These are phyloP conservation scores for Chorisops tibialis DNA, from an alignment of 2,888 invertebrate species.

Conservation along the genomic window DNA sequence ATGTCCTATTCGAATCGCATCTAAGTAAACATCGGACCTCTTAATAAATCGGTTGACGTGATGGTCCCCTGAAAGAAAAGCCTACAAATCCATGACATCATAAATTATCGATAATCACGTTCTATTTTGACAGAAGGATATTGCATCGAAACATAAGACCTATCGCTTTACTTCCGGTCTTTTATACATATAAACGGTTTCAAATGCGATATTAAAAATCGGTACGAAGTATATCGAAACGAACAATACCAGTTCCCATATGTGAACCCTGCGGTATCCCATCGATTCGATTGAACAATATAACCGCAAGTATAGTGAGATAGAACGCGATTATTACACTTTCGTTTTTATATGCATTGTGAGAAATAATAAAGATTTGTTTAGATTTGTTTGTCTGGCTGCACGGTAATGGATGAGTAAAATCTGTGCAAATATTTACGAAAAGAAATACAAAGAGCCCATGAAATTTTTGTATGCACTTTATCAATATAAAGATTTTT, in stretches of 20 bases:
- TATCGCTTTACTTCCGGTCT: constrained; percentile 22
- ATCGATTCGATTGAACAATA: not conserved
- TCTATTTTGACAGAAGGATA: constrained; percentile 50
- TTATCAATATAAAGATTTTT: no score
- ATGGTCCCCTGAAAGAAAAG: not conserved
- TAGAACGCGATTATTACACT: constrained; percentile 25
- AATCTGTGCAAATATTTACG: constrained; percentile 23
- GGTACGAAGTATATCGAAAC: not conserved
- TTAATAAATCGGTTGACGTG: constrained; percentile 6
- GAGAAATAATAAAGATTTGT: not conserved
- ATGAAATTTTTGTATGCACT: not conserved
- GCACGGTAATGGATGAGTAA: not conserved
- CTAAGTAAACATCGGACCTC: constrained; percentile 19
- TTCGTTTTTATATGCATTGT: not conserved
- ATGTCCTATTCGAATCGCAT: constrained; percentile 9
- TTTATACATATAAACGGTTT: constrained; percentile 12
- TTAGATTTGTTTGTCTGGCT: not conserved
- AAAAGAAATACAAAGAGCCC: not conserved
- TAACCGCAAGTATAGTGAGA: constrained; percentile 19
- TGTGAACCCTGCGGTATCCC: constrained; percentile 27
- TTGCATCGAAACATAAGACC: constrained; percentile 16
- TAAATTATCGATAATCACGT: constrained; percentile 53
- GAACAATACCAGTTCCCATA: constrained; percentile 23
- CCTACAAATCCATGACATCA: constrained; percentile 46
- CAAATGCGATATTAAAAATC: constrained; percentile 4